Percentiles rank a stretch among this genome's conserved stretches.
phyloP scores from a whole-genome alignment of 2,888 invertebrate species.

The Stratiomys singularior region DNA sequence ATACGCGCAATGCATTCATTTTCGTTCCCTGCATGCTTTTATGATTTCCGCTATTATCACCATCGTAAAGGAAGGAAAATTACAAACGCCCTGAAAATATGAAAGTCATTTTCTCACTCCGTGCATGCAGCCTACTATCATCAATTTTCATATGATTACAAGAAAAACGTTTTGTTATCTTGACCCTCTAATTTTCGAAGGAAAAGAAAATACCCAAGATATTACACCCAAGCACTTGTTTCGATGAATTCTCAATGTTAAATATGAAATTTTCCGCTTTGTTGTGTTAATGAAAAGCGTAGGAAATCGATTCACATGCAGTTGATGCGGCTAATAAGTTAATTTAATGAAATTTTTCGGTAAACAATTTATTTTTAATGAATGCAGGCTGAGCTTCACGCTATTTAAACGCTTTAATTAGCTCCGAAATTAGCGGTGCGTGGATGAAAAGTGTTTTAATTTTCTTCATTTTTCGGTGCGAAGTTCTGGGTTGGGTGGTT shows the following conservation, averaged over 20 bases:
- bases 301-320: conserved; percentile 23
- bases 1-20: neutral
- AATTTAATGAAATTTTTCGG: conserved; percentile 44
- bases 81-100: conserved; percentile 10
- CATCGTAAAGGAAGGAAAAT: neutral
- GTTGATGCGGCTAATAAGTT: conserved; percentile 30
- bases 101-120: neutral
- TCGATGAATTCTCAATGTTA: neutral
- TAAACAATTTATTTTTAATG: conserved; percentile 42
- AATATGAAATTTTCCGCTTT: conserved; percentile 35
- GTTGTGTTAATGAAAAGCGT: conserved; percentile 21
- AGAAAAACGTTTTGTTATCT: neutral
- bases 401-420: conserved; percentile 41
- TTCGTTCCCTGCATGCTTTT: neutral
- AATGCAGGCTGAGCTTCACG: conserved; percentile 26
- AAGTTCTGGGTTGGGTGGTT: too few species aligned
- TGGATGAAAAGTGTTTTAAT: neutral
- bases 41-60: conserved; percentile 33
- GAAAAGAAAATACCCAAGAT: neutral
- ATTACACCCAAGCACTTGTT: neutral
- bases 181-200: neutral
- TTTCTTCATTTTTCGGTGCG: too few species aligned
- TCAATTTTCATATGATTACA: neutral
- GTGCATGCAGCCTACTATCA: neutral
- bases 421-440: conserved; percentile 22